Percentiles rank a stretch among this genome's conserved stretches.
Evolutionary conservation across 2,888 invertebrate genomes (phyloP).

Genomic region (Dolomedes plantarius): DNA sequence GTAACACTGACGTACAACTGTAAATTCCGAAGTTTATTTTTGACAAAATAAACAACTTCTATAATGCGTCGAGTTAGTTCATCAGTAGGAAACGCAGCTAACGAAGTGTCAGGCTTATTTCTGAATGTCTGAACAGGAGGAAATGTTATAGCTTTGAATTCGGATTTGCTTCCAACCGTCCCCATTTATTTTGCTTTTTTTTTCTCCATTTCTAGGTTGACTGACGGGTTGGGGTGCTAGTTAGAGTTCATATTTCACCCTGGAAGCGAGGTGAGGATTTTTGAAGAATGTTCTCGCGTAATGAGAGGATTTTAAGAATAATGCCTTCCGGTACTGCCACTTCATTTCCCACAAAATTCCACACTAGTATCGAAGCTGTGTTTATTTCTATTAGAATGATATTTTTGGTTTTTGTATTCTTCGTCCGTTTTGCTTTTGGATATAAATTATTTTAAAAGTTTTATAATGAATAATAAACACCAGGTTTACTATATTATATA

Average conservation of each 20-base stretch:
- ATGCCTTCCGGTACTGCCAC: constrained; percentile 8
- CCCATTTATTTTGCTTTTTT: neutral
- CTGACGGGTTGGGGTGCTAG: neutral
- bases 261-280: neutral
- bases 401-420: no score
- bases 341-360: neutral
- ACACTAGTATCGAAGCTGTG: no score
- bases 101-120: neutral
- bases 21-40: no score
- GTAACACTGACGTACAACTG: no score
- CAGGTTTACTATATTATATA: no score
- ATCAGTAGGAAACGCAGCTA: neutral
- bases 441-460: no score
- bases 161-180: neutral
- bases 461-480: no score
- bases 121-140: neutral
- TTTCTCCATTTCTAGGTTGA: neutral
- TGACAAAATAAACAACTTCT: no score
- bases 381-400: no score
- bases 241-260: constrained; percentile 1
- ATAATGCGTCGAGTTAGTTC: no score
- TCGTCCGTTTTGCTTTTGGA: no score
- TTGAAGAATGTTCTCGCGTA: constrained; percentile 13
- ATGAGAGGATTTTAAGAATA: constrained; percentile 15
- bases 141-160: neutral